phyloP scores from a whole-genome alignment of 2,888 invertebrate genomes.

The Pristionchus mayeri region DNA sequence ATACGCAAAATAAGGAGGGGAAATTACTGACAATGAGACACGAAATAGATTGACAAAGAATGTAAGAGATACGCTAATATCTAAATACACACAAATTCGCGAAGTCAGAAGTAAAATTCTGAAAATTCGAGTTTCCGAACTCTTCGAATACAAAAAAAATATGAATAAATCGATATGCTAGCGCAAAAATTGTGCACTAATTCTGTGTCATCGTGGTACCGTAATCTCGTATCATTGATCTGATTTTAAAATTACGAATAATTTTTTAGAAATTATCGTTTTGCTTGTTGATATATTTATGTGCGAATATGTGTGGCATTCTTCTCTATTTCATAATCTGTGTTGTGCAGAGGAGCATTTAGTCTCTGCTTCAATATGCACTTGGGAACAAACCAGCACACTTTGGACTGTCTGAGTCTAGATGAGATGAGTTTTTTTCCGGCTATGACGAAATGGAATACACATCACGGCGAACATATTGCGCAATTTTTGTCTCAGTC shows the following conservation, averaged over 20 bases:
- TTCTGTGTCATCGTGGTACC: background rate
- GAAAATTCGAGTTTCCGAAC: background rate
- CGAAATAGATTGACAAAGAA: background rate
- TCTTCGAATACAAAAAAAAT: background rate
- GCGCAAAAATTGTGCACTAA: no score
- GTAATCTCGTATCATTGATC: background rate
- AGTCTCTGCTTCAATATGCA: background rate
- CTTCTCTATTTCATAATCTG: background rate
- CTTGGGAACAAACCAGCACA: background rate
- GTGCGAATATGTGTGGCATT: background rate
- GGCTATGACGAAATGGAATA: background rate
- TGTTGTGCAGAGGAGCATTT: background rate
- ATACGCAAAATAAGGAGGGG: background rate
- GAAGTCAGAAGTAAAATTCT: no score
- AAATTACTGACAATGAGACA: background rate
- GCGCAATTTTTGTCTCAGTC: background rate
- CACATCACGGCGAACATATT: background rate
- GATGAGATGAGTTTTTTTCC: background rate
- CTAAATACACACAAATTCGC: no score
- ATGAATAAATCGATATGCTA: no score
- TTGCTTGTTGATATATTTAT: background rate
- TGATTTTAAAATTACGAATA: constrained; percentile 21
- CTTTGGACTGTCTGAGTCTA: background rate
- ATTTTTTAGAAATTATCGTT: background rate
- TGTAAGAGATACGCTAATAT: no score